Percentiles rank a stretch among this genome's conserved stretches.
Conservation (phyloP, 2,797 vertebrate genomes). For the Catostomus latipinnis region DNA sequence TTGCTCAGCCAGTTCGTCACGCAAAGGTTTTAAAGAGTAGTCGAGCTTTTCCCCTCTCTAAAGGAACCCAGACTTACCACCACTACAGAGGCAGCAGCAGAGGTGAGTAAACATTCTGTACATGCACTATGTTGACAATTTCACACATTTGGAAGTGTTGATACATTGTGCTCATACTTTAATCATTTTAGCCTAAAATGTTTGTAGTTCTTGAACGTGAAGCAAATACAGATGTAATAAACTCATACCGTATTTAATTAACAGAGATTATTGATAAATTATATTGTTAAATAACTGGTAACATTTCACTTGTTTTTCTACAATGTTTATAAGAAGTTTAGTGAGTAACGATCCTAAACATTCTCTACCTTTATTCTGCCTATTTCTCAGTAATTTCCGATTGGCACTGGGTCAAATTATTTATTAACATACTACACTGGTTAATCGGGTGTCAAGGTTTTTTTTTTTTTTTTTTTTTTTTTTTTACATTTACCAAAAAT, state of each 20-base stretch:
- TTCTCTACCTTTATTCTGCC: neutral
- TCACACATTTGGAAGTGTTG: neutral
- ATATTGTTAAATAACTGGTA: neutral
- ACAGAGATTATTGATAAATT: neutral
- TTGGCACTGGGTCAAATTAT: neutral
- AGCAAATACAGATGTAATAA: too few species aligned
- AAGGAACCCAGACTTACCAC: neutral
- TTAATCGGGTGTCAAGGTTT: neutral
- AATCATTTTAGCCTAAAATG: neutral
- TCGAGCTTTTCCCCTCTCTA: neutral
- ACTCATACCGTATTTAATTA: neutral
- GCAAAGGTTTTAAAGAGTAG: conserved; percentile 26
- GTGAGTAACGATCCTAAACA: neutral
- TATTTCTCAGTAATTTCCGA: neutral
- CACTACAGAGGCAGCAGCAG: neutral
- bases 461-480: too few species aligned
- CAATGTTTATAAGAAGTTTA: neutral
- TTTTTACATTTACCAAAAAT: neutral
- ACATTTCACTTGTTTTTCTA: neutral
- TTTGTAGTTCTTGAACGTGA: too few species aligned
- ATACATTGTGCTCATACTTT: neutral
- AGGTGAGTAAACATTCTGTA: conserved; percentile 19
- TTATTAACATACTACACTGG: neutral
- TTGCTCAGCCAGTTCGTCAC: neutral
- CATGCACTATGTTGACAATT: neutral